Conservation (phyloP, 1,140 invertebrate species). For the Nilaparvata lugens region DNA sequence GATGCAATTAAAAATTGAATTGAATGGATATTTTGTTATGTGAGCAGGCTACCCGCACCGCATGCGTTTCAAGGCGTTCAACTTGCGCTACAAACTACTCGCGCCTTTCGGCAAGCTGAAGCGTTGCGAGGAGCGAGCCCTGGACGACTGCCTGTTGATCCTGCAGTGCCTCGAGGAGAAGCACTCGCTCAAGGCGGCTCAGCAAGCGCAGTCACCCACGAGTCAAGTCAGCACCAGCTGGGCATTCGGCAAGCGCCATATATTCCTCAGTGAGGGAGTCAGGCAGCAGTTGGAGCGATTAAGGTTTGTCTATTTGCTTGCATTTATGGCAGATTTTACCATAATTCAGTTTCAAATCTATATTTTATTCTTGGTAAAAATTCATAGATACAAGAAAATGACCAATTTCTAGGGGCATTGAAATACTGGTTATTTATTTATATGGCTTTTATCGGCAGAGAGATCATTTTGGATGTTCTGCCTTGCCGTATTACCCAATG, state of each 20-base stretch:
- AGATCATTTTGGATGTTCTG: too few relatives aligned
- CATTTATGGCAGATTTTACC: too few relatives aligned
- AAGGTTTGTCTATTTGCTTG: neutral
- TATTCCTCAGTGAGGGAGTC: conserved; percentile 86
- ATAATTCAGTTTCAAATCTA: too few relatives aligned
- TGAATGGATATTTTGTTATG: too few relatives aligned
- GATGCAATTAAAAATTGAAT: too few relatives aligned
- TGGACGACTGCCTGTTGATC: conserved; percentile 70
- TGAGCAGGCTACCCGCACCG: conserved; percentile 74
- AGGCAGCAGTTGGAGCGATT: conserved; percentile 79
- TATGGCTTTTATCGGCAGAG: too few relatives aligned
- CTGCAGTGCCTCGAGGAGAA: conserved; percentile 48
- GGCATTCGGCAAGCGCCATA: conserved; percentile 86
- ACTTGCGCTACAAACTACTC: conserved; percentile 69
- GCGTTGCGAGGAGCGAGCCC: conserved; percentile 66
- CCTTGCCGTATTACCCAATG: too few relatives aligned
- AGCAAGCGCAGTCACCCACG: conserved; percentile 22
- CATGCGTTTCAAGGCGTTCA: conserved; percentile 93
- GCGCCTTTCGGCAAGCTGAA: conserved; percentile 65
- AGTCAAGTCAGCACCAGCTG: conserved; percentile 55
- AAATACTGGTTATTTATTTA: too few relatives aligned
- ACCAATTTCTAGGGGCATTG: too few relatives aligned
- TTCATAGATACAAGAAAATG: too few relatives aligned
- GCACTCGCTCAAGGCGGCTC: conserved; percentile 32
- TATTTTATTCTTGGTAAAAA: too few relatives aligned